Conservation (phyloP, 2,888 invertebrate species). For the Tethea ocularis region DNA sequence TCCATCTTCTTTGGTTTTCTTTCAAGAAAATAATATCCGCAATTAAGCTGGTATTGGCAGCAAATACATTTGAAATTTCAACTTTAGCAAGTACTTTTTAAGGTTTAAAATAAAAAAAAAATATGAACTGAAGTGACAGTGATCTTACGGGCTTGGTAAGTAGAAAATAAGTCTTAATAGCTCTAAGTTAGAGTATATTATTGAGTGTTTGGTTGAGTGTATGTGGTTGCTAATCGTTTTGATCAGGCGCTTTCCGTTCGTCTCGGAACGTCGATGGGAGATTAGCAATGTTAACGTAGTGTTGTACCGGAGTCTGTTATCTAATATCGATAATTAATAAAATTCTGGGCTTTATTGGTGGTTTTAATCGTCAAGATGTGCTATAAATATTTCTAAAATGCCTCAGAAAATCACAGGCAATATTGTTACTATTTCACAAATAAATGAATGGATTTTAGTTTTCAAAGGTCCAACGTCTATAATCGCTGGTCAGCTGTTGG, state of each 20-base stretch:
- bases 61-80: background rate
- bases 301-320: conserved; percentile 13
- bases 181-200: conserved; percentile 14
- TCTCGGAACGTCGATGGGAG: conserved; percentile 40
- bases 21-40: conserved; percentile 14
- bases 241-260: conserved; percentile 45
- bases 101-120: conserved; percentile 2
- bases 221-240: conserved; percentile 42
- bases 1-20: conserved; percentile 13
- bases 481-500: too few species aligned
- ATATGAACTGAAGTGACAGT: conserved; percentile 7
- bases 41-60: conserved; percentile 12
- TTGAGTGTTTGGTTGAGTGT: conserved; percentile 17
- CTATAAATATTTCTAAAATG: too few species aligned
- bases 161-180: conserved; percentile 14
- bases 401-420: too few species aligned
- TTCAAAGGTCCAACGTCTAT: too few species aligned
- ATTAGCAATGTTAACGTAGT: conserved; percentile 29
- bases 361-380: too few species aligned
- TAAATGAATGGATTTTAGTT: too few species aligned
- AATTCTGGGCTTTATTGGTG: too few species aligned
- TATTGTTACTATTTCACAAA: too few species aligned
- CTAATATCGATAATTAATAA: background rate
- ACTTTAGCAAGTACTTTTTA: background rate
- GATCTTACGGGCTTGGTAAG: conserved; percentile 9